Evolutionary conservation across 2,113 vertebrate species (phyloP).

Genomic region (Entelurus aequoreus): DNA sequence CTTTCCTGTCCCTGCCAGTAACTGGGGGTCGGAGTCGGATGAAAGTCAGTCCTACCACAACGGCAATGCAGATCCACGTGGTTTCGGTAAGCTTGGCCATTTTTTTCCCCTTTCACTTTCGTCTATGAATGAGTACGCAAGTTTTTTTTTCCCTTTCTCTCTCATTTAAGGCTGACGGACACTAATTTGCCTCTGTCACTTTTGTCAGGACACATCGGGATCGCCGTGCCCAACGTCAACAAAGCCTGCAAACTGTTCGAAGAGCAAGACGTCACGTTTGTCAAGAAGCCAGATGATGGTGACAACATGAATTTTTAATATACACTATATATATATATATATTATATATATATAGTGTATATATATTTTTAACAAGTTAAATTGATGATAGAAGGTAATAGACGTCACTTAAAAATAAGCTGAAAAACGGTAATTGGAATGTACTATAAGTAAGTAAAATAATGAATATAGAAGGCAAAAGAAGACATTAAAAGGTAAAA

Average conservation of each 20-base stretch:
- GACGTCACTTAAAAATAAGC: no score
- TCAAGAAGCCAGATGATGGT: slow-evolving; percentile 97
- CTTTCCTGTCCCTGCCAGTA: slow-evolving; percentile 69
- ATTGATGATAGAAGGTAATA: no score
- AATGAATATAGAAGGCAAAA: no score
- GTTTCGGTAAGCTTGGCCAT: slow-evolving; percentile 78
- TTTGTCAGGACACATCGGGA: slow-evolving; percentile 87
- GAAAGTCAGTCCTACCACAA: slow-evolving; percentile 86
- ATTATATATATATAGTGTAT: not conserved
- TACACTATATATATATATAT: not conserved
- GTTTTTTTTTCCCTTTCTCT: no score
- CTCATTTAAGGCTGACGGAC: not conserved
- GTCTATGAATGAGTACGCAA: not conserved
- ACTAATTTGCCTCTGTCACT: not conserved
- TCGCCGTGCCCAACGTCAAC: slow-evolving; percentile 90
- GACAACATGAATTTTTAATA: slow-evolving; percentile 25
- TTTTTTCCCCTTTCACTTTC: not conserved
- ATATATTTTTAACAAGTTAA: no score
- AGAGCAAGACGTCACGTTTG: slow-evolving; percentile 90
- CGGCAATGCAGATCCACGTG: slow-evolving; percentile 94
- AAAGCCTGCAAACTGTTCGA: slow-evolving; percentile 91
- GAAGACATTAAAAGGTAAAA: no score
- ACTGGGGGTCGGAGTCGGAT: slow-evolving; percentile 94
- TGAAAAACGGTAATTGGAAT: no score
- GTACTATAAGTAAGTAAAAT: no score